Base-by-base conservation (phyloP, 2,888 invertebrate species). In the Hipparchia semele region DNA sequence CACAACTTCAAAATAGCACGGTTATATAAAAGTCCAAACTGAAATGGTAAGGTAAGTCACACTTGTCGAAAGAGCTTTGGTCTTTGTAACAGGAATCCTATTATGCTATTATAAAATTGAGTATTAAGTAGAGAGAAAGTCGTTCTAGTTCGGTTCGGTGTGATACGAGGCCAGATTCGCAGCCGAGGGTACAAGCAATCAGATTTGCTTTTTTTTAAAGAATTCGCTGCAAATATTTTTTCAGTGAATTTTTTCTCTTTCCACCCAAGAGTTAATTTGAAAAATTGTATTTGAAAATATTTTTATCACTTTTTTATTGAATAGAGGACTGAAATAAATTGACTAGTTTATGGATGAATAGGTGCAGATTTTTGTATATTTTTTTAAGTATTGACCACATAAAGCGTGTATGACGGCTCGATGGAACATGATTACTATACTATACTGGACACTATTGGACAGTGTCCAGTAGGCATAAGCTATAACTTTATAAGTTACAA, bases 171-270 rank as follows among this genome's bases (percentile, higher is more conserved):
- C 59, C 65, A 39, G 23, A 58, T 33, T 68, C 54, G 59, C 56
- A 68, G 61, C 58, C 58, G 69, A 67, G 53, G 13, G 68, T 59
- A 70, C 23, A 39, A 70, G 72, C 70, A 75, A 75, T 73, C 70
- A 72, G 72, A 75, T 76, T 76, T 75, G 60, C 70, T 68, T 65
- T 72, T 23, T 75, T 64, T 74, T 67, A 45, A 73, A 74, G 54
- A 73, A 68, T 70, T 70, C 54, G n/a, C 65, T 72, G 73, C 70
- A 73, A 76, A 75, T 68, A 75, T 72, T 73, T 75, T 74, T 71
- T 73, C 72, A 61, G 49, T 51, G 49, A 62, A 46, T 72, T 68
- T 54, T 68, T 67, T 51, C 56, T 56, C 54, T 65, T 64, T 68
- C 60, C 66, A 61, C 60, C 58, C 60, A 56, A 46, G 59, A 53